These are phyloP conservation scores for Auanema freiburgensis DNA, from an alignment of 2,888 invertebrate genomes.

Conservation along the genomic window DNA sequence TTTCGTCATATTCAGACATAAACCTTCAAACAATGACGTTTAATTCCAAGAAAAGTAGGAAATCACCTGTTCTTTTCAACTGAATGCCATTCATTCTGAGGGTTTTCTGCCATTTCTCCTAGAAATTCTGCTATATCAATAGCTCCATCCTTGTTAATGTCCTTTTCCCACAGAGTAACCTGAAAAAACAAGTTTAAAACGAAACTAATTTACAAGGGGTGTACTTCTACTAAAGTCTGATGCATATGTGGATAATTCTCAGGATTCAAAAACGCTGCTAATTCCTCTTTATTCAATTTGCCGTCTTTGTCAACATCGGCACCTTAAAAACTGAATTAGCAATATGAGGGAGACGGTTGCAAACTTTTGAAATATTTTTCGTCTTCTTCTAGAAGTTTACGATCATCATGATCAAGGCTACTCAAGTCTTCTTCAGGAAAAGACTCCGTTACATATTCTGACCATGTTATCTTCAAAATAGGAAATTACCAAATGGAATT, in stretches of 20 bases:
- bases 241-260: slow-evolving; percentile 87
- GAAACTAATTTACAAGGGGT: not conserved
- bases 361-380: slow-evolving; percentile 79
- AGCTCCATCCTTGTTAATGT: slow-evolving; percentile 80
- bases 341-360: slow-evolving; percentile 72
- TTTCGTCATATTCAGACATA: slow-evolving; percentile 81
- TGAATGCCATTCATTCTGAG: slow-evolving; percentile 40
- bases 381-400: slow-evolving; percentile 74
- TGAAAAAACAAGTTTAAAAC: slow-evolving; percentile 18
- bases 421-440: slow-evolving; percentile 71
- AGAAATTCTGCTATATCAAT: slow-evolving; percentile 84
- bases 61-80: slow-evolving; percentile 67
- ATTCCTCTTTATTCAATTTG: slow-evolving; percentile 77
- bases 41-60: slow-evolving; percentile 51
- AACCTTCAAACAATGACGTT: slow-evolving; percentile 70
- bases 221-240: slow-evolving; percentile 71
- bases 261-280: slow-evolving; percentile 86
- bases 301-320: slow-evolving; percentile 83
- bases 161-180: slow-evolving; percentile 79
- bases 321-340: slow-evolving; percentile 21
- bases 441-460: slow-evolving; percentile 84
- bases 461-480: slow-evolving; percentile 77
- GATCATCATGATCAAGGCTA: slow-evolving; percentile 50
- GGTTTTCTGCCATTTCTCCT: slow-evolving; percentile 69
- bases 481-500: slow-evolving; percentile 78